phyloP scores from a whole-genome alignment of 2,113 vertebrate species.

The Macrotis lagotis region DNA sequence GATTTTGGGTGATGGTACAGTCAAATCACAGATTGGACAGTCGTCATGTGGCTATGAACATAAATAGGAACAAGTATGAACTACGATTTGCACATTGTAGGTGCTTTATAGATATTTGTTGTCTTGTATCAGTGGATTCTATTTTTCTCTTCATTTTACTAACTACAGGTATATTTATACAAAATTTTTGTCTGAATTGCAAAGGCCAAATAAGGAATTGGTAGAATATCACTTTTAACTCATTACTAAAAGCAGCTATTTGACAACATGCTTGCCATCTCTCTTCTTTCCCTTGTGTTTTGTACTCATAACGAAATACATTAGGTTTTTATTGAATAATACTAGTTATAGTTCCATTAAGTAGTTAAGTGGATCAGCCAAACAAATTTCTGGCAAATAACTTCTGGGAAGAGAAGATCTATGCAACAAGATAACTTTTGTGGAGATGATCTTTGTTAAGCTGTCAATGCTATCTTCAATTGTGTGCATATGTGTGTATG shows the following conservation, averaged over 20 bases:
- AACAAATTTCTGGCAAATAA: background rate
- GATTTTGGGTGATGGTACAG: background rate
- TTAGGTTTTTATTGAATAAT: background rate
- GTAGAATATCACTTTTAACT: background rate
- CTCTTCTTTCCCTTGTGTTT: background rate
- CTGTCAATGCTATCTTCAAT: background rate
- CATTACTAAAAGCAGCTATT: background rate
- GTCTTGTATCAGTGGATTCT: background rate
- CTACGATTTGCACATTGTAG: background rate
- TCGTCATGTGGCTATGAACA: background rate
- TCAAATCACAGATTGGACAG: background rate
- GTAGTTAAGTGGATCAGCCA: background rate
- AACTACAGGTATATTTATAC: background rate
- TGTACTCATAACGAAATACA: background rate
- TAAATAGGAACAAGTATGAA: background rate
- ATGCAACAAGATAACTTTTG: background rate
- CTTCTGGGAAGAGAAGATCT: background rate
- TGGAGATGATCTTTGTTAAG: background rate
- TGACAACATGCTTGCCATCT: background rate
- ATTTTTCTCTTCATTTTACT: background rate
- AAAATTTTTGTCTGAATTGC: background rate
- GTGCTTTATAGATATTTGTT: background rate
- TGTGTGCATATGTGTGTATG: background rate
- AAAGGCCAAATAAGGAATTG: background rate
- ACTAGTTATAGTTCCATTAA: background rate